Evolutionary conservation across 2,888 invertebrate species (phyloP), one percentile per base, ranked within the genome.

Genomic region (Pardosa pseudoannulata): DNA sequence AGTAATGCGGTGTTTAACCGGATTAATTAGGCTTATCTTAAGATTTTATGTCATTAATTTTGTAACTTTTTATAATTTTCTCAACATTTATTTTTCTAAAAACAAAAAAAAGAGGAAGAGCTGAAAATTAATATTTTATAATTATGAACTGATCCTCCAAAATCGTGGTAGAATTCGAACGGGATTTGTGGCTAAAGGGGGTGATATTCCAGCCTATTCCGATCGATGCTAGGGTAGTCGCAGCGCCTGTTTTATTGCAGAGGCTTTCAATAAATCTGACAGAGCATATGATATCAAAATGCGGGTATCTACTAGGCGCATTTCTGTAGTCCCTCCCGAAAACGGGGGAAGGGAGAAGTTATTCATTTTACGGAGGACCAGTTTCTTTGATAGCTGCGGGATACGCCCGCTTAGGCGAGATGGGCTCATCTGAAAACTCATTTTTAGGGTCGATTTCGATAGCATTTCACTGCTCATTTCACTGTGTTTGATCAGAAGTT

Each of bases 371-470:
- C 50, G 76, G 76, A 50, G 76, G 76, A 76, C 67, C 46, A 46
- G 36, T 65, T 75, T 75, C 75, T 64, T 75, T 75, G 75, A 75
- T 75, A 67, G 50, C 46, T 76, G 76, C 76, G 76, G 76, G 76
- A 76, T 29, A 39, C 23, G 56, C 5, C 41, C 41, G 41, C 16
- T 2, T 13, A 16, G 41, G 36, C 11, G n/a, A n/a, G n/a, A n/a
- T n/a, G n/a, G n/a, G n/a, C n/a, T 36, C 36, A 36, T 7, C 5
- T 36, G 6, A 2, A 56, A 56, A 56, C 56, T 56, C 56, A 23
- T 56, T 56, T 23, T 23, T 36, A 11, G 6, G 11, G 36, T 36
- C 11, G 6, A 36, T 36, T 36, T 36, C 36, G 11, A 11, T 36
- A 36, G 36, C 36, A 36, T 36, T 36, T 36, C 11, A 5, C 11